phyloP scores from a whole-genome alignment of 2,113 vertebrate species.

The Cichladusa arquata region DNA sequence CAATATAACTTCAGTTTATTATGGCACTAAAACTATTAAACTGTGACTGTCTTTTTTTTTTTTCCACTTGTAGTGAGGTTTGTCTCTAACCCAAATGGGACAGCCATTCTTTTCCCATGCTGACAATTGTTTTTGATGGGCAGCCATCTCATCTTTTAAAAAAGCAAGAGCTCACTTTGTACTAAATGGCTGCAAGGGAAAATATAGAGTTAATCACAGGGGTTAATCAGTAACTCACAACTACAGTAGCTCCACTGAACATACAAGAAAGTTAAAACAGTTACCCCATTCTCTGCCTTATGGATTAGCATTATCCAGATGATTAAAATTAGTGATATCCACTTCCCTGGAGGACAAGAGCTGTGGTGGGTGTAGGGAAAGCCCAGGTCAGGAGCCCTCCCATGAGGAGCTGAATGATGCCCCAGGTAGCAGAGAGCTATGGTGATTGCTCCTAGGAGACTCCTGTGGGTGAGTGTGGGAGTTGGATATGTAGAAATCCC shows the following conservation, averaged over 20 bases:
- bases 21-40: slow-evolving; percentile 32
- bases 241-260: not conserved
- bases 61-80: not conserved
- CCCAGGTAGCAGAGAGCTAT: not conserved
- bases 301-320: not conserved
- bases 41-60: not conserved
- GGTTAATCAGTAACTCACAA: not conserved
- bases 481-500: not conserved
- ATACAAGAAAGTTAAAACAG: not conserved
- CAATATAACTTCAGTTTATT: slow-evolving; percentile 55
- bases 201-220: not conserved
- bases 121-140: not conserved
- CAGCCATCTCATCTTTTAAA: not conserved
- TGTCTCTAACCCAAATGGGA: not conserved
- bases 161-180: not conserved
- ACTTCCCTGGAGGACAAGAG: not conserved
- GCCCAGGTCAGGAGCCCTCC: not conserved
- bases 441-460: not conserved
- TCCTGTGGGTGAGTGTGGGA: not conserved
- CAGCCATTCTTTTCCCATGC: not conserved
- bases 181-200: not conserved
- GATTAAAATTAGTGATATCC: not conserved
- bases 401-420: not conserved
- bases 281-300: not conserved
- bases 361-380: not conserved